Evolutionary conservation across 2,888 invertebrate genomes (phyloP), one percentile per base, ranked within the genome.

Genomic region (Trichogramma evanescens): DNA sequence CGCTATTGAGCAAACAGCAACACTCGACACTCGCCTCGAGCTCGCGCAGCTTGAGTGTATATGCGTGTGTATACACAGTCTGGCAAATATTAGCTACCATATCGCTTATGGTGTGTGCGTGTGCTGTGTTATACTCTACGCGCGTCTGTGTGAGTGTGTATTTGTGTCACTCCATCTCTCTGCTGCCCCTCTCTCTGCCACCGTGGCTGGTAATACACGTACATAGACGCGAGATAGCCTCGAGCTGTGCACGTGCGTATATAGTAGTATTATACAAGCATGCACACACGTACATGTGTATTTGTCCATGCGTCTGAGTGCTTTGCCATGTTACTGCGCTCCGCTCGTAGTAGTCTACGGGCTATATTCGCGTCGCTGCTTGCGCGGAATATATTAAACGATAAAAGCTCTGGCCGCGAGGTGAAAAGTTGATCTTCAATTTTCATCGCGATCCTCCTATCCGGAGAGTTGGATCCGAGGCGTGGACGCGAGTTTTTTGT

Each of bases 71-170:
- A 69, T 74, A 72, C 74, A 72, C 70, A 71, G 72, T 69, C 72
- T 68, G 68, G 72, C 72, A 76, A 76, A 76, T 76, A 76, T 76
- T 76, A 74, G 76, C 76, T 72, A 73, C 72, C 73, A 74, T 75
- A 76, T 76, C 76, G 76, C 75, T 74, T 74, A 74, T 74, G 72
- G 72, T 73, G 73, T 72, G 74, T 68, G 72, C 70, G 69, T 68
- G 69, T 66, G 13, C 40, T 26, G 26, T 26, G 26, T 26, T 26
- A 26, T 26, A 8, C 73, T 73, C 72, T 73, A 71, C 68, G 72
- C 72, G 71, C 68, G 73, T 70, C n/a, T n/a, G 70, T 68, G 69
- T 66, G 70, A 69, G 66, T 70, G 69, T 56, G 56, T 58, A 39
- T 54, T 54, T 62, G 66, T 57, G 63, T 26, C 26, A 26, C 26